phyloP scores from a whole-genome alignment of 2,113 vertebrate species.

The Narcine bancroftii region DNA sequence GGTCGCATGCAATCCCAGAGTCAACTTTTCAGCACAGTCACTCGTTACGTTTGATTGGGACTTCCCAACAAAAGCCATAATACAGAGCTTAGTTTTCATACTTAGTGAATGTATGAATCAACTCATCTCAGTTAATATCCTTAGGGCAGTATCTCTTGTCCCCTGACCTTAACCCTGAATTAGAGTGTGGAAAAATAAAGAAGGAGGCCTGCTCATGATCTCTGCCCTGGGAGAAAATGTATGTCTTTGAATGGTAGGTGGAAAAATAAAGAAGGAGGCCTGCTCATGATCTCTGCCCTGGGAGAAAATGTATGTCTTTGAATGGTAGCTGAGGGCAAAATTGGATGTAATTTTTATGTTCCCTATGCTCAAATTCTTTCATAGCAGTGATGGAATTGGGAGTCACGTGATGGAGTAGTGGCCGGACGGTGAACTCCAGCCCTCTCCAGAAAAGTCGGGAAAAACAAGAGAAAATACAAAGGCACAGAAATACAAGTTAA shows the following conservation, averaged over 20 bases:
- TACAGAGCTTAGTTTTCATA: neutral
- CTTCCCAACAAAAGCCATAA: neutral
- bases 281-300: neutral
- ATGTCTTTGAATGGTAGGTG: neutral
- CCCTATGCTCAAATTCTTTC: no score
- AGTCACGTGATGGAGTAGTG: no score
- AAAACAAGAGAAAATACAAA: no score
- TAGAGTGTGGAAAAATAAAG: neutral
- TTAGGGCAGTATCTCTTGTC: neutral
- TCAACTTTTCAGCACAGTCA: neutral
- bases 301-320: neutral
- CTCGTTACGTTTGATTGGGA: neutral
- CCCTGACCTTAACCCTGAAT: neutral
- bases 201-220: neutral
- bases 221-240: neutral
- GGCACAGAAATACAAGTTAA: no score
- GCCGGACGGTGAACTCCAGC: no score
- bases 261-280: neutral
- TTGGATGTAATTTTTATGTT: neutral
- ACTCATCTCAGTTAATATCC: neutral
- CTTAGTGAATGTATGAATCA: neutral
- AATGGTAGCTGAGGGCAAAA: neutral
- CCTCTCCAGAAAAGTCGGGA: no score
- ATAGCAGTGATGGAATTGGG: no score
- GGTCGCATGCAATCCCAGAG: neutral